phyloP scores from a whole-genome alignment of 2,888 invertebrate species.

The Pyralis farinalis region DNA sequence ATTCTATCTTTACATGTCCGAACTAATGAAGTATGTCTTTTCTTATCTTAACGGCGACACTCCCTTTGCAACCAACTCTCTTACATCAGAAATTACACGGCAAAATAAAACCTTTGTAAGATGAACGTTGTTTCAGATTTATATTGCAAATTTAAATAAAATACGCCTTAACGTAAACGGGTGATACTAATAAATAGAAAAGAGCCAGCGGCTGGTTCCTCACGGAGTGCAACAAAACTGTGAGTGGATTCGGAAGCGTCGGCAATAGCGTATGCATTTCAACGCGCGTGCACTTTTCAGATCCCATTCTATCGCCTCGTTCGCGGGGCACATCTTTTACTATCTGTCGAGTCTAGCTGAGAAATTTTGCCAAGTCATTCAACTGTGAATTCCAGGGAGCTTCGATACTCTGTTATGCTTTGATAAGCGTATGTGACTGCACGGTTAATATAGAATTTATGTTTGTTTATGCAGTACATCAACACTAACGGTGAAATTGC shows the following conservation, averaged over 20 bases:
- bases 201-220: conserved; percentile 2
- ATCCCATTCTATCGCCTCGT: conserved; percentile 22
- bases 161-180: not conserved
- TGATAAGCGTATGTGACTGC: too few species aligned
- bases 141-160: too few species aligned
- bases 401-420: conserved; percentile 27
- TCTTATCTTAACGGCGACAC: too few species aligned
- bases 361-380: conserved; percentile 54
- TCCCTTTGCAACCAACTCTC: too few species aligned
- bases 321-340: conserved; percentile 41
- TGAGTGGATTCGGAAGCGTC: conserved; percentile 8
- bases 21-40: too few species aligned
- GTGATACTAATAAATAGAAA: conserved; percentile 6
- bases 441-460: too few species aligned
- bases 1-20: too few species aligned
- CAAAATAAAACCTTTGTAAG: too few species aligned
- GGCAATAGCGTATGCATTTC: conserved; percentile 10
- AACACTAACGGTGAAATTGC: too few species aligned
- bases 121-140: too few species aligned
- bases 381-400: conserved; percentile 41
- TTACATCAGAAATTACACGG: too few species aligned
- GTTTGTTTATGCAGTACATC: too few species aligned
- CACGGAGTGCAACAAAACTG: conserved; percentile 5
- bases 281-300: conserved; percentile 7
- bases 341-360: conserved; percentile 41